These are phyloP conservation scores for Crocuta crocuta DNA, from an alignment of 2,113 vertebrate species.

Conservation along the genomic window DNA sequence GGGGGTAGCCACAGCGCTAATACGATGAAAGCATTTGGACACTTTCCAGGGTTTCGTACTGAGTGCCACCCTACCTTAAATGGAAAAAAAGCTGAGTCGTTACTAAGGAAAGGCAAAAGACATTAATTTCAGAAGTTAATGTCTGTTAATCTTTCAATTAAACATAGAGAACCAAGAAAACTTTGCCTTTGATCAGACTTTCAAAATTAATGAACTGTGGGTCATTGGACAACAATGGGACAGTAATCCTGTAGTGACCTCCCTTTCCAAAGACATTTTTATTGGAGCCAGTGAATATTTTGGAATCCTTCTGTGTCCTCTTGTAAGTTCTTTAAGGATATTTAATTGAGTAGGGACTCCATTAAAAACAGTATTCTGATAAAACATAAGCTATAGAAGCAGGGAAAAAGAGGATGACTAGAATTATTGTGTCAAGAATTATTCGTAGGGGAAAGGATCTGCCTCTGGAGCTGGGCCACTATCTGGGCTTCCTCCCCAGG, in stretches of 20 bases:
- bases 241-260: not conserved
- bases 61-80: not conserved
- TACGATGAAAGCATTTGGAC: not conserved
- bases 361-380: not conserved
- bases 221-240: not conserved
- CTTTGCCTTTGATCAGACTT: not conserved
- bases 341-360: not conserved
- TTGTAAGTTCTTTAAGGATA: not conserved
- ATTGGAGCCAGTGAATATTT: not conserved
- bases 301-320: not conserved
- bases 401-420: not conserved
- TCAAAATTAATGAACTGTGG: not conserved
- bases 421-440: not conserved
- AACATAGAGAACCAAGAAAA: not conserved
- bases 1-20: not conserved
- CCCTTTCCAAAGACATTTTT: not conserved
- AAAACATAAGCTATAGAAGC: not conserved
- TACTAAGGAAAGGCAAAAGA: not conserved
- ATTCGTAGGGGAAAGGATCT: not conserved
- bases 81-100: not conserved
- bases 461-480: conserved; percentile 71
- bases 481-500: conserved; percentile 75
- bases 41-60: not conserved
- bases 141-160: not conserved
- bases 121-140: not conserved